phyloP scores from a whole-genome alignment of 2,888 invertebrate species.

The Cheilosia variabilis region DNA sequence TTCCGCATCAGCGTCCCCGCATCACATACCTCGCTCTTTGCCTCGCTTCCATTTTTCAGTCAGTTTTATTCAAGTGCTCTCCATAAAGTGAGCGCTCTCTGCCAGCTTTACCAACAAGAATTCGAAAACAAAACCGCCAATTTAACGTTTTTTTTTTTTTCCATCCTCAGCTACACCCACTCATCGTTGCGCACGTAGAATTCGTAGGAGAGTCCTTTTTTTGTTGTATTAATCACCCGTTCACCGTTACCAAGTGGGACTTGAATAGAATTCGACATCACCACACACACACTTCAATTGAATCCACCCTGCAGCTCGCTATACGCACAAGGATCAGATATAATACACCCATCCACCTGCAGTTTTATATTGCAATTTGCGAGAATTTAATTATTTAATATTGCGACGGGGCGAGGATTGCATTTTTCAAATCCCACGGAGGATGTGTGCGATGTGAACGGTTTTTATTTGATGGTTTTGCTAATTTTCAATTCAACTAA shows the following conservation, averaged over 20 bases:
- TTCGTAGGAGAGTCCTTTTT: slow-evolving; percentile 3
- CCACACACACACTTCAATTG: background rate
- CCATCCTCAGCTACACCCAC: slow-evolving; percentile 11
- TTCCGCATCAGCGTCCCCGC: background rate
- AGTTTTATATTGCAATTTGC: slow-evolving; percentile 29
- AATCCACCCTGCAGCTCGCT: background rate
- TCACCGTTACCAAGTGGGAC: slow-evolving; percentile 14
- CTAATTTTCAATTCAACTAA: slow-evolving; percentile 47
- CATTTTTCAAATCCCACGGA: background rate
- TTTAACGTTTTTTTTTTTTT: slow-evolving; percentile 47
- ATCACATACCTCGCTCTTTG: background rate
- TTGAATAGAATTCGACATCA: slow-evolving; percentile 41
- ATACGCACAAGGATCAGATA: background rate
- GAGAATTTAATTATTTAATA: slow-evolving; percentile 51
- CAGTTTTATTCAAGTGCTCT: slow-evolving; percentile 46
- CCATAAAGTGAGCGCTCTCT: slow-evolving; percentile 15
- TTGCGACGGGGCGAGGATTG: background rate
- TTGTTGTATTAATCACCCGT: slow-evolving; percentile 34
- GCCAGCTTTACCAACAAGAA: slow-evolving; percentile 10
- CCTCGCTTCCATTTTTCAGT: slow-evolving; percentile 9
- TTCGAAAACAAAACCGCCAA: slow-evolving; percentile 54
- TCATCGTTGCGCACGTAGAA: slow-evolving; percentile 11
- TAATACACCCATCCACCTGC: no score
- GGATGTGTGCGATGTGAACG: background rate
- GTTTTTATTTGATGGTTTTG: background rate